Conservation (phyloP, 1,140 invertebrate species). For the Drosophila prosaltans region DNA sequence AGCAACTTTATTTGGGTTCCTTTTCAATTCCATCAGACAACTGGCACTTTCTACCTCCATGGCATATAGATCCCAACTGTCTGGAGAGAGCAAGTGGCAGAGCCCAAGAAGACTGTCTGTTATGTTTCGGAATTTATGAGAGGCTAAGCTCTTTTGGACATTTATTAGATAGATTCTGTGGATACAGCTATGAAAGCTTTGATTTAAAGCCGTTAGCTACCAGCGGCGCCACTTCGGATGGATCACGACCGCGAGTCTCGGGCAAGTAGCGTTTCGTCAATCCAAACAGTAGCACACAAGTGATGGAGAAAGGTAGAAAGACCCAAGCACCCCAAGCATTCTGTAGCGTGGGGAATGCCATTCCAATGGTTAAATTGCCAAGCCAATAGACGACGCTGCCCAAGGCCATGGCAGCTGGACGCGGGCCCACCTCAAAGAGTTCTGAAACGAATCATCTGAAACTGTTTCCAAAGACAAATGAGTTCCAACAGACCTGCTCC, state of each 20-base stretch:
- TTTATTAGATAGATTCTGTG: slow-evolving; percentile 18
- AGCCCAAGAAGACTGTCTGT: not conserved
- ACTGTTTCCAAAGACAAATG: too few species aligned
- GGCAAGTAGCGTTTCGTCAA: slow-evolving; percentile 88
- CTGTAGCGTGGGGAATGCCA: slow-evolving; percentile 89
- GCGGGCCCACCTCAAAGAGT: slow-evolving; percentile 92
- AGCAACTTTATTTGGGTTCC: not conserved
- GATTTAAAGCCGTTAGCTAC: slow-evolving; percentile 84
- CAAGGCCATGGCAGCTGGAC: slow-evolving; percentile 92
- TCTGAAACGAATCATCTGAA: slow-evolving; percentile 83
- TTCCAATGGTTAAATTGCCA: slow-evolving; percentile 93
- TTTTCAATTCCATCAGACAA: slow-evolving; percentile 17
- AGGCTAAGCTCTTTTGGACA: slow-evolving; percentile 3
- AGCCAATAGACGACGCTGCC: slow-evolving; percentile 95
- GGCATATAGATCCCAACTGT: not conserved
- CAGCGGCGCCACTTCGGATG: slow-evolving; percentile 85
- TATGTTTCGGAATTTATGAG: slow-evolving; percentile 1
- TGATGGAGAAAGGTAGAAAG: slow-evolving; percentile 88
- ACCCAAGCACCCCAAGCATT: slow-evolving; percentile 86
- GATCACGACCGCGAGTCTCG: slow-evolving; percentile 87
- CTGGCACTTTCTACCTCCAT: slow-evolving; percentile 21
- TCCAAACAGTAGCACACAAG: slow-evolving; percentile 85
- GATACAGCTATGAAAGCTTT: slow-evolving; percentile 62
- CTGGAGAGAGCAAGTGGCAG: not conserved
- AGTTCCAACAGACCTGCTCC: slow-evolving; percentile 49